Conservation (phyloP, 2,113 vertebrate species). For the Pelecanus crispus region DNA sequence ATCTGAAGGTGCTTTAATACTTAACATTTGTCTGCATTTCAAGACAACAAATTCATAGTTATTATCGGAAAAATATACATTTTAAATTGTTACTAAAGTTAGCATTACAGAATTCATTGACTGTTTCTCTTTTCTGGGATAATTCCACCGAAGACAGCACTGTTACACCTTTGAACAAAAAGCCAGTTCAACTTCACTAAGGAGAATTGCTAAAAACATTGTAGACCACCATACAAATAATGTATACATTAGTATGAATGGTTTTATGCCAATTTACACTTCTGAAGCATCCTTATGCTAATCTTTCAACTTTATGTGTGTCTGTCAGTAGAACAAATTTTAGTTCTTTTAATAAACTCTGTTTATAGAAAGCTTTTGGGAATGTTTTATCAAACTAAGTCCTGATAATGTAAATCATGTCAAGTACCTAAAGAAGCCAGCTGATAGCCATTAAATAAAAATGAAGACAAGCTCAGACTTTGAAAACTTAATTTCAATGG, state of each 20-base stretch:
- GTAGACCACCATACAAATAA: neutral
- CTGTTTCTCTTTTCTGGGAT: neutral
- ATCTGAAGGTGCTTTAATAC: conserved; percentile 23
- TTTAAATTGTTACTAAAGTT: neutral
- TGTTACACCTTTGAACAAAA: neutral
- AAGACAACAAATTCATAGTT: neutral
- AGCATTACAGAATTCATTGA: neutral
- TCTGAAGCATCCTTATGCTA: neutral
- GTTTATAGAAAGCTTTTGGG: neutral
- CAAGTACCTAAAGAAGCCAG: conserved; percentile 19
- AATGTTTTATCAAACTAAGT: neutral
- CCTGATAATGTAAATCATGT: conserved; percentile 31
- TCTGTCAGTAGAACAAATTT: neutral
- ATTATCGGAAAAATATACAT: neutral
- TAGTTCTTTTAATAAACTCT: neutral
- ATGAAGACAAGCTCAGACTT: conserved; percentile 26
- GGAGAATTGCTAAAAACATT: neutral
- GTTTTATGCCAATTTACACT: neutral
- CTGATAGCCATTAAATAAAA: conserved; percentile 54
- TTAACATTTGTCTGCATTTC: conserved; percentile 53
- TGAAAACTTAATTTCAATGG: conserved; percentile 50
- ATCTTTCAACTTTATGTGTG: neutral
- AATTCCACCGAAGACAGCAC: neutral
- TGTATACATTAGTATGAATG: neutral
- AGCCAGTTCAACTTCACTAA: neutral